Evolutionary conservation across 92 coral and sea anemone genomes (phyloP), one percentile per base, ranked within the genome.

Genomic region (Pocillopora grandis): DNA sequence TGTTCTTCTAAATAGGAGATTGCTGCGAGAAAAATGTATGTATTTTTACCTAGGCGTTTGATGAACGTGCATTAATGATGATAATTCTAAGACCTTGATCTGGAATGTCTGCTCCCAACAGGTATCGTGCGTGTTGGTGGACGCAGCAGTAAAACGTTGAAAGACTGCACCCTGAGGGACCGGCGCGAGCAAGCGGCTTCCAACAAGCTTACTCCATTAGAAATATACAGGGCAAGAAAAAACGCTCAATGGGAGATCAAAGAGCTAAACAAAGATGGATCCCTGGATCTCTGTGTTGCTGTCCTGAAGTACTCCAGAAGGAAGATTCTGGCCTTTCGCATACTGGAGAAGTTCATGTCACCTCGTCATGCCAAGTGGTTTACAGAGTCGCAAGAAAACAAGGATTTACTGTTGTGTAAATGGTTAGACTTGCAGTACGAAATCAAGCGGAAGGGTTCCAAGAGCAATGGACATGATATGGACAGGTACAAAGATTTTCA

Each of bases 121-220:
- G 83, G 83, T 23, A 76, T 95, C 65, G 94, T 95, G 72, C 93
- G 98, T 58, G 98, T 91, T 23, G 98, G 98, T n/a, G 92, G 98
- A 74, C 98, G 98, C 18, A 89, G 92, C 75, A 82, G 73, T 55
- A 80, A 89, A 55, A 64, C 23, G 12, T 86, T 95, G 33, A 74
- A 85, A 77, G 16, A 81, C 56, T 88, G 67, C 82, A 85, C 90
- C 75, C 79, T 94, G 27, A 86, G 68, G 64, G 60, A 37, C 11
- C 76, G 87, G 9, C 88, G 94, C 76, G 66, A 72, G 68, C 66
- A 69, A 62, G 56, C 67, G 33, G 65, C 79, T 42, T 56, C 67
- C 37, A 31, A 33, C 2, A 37, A 21, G 37, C 5, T 5, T 17
- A 33, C 15, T 42, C 60, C 76, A 1, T 36, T 1, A 0, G 49